Conservation (phyloP, 2,888 invertebrate genomes). For the Nycteola revayana region DNA sequence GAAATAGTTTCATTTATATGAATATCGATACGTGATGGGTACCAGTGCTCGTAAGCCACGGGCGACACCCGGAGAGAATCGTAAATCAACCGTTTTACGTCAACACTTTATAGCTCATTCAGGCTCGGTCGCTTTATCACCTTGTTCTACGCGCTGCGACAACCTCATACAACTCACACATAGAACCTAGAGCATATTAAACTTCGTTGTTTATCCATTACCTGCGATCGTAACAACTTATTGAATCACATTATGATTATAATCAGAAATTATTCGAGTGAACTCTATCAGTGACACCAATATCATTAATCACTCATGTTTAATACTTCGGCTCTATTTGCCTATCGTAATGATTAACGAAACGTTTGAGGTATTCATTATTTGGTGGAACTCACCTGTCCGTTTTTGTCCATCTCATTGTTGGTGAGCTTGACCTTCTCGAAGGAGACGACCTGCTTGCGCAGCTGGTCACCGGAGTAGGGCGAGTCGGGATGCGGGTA, state of each 20-base stretch:
- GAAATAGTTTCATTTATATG: constrained; percentile 8
- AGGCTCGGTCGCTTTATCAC: constrained; percentile 48
- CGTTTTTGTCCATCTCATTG: constrained; percentile 98
- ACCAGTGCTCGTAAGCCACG: constrained; percentile 39
- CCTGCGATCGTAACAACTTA: constrained; percentile 22
- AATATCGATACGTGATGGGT: constrained; percentile 20
- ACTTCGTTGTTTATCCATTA: constrained; percentile 26
- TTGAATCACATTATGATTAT: constrained; percentile 32
- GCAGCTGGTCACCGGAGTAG: constrained; percentile 96
- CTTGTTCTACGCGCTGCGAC: constrained; percentile 42
- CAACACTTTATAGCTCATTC: constrained; percentile 59
- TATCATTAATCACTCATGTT: constrained; percentile 32
- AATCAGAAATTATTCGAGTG: constrained; percentile 20
- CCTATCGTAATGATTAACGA: constrained; percentile 18
- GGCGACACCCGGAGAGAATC: constrained; percentile 41
- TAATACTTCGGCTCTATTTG: constrained; percentile 27
- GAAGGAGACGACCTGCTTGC: constrained; percentile 98
- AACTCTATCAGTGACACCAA: constrained; percentile 6
- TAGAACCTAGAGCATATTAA: constrained; percentile 21
- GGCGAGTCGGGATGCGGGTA: constrained; percentile 99
- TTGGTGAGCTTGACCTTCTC: constrained; percentile 99
- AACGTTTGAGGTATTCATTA: constrained; percentile 22
- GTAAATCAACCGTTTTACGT: constrained; percentile 53
- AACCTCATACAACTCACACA: constrained; percentile 29
- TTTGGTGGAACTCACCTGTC: constrained; percentile 87